Percentiles rank a stretch among this genome's conserved stretches.
Conservation (phyloP, 1,140 invertebrate genomes). For the Drosophila navojoa region DNA sequence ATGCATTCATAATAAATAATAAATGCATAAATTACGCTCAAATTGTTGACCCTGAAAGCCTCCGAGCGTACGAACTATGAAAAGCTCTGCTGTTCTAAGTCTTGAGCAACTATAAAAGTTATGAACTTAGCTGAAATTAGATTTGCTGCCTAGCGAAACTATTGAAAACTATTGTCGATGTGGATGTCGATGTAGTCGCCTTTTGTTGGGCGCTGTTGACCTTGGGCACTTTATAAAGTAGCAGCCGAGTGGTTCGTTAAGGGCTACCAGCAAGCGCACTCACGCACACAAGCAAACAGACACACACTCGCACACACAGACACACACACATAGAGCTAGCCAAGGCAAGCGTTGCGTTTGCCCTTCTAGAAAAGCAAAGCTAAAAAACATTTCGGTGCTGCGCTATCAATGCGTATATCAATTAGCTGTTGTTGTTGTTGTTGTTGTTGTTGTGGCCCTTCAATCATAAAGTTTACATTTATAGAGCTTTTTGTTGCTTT, state of each 20-base stretch:
- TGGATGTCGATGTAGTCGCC: no score
- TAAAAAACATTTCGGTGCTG: conserved; percentile 27
- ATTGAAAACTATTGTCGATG: conserved; percentile 1
- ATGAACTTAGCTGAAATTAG: background rate
- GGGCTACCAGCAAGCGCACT: conserved; percentile 45
- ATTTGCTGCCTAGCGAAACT: background rate
- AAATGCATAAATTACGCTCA: background rate
- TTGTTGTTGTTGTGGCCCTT: conserved; percentile 61
- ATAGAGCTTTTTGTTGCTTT: conserved; percentile 36
- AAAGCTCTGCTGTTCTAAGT: background rate
- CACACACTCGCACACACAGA: conserved; percentile 3
- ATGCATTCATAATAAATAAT: background rate
- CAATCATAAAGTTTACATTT: conserved; percentile 60
- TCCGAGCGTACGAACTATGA: background rate
- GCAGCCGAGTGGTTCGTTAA: conserved; percentile 42
- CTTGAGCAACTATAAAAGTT: background rate
- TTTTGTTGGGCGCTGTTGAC: conserved; percentile 30
- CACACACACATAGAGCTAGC: background rate
- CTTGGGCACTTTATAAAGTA: conserved; percentile 34
- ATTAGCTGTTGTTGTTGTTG: conserved; percentile 58
- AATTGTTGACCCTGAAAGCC: background rate
- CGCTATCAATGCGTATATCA: conserved; percentile 74
- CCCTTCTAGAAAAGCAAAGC: conserved; percentile 39
- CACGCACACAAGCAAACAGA: conserved; percentile 15
- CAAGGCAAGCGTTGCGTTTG: conserved; percentile 43